phyloP scores from a whole-genome alignment of 1,140 invertebrate genomes.

The Lanistes nyassanus region DNA sequence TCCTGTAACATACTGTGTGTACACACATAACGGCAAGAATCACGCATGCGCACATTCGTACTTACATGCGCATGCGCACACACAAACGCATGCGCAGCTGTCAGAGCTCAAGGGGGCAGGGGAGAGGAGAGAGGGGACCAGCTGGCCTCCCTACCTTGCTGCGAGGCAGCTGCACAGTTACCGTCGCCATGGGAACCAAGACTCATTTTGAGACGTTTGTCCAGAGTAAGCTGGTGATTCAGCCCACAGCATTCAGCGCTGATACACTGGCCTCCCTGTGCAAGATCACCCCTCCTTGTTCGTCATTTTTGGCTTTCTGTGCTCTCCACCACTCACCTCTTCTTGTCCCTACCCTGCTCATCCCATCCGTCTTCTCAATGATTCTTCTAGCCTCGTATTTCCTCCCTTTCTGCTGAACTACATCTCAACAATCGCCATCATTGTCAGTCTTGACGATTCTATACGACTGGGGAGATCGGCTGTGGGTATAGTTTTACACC shows the following conservation, averaged over 20 bases:
- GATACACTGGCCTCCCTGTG: not conserved
- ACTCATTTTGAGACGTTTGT: not conserved
- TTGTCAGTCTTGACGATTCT: too few species aligned
- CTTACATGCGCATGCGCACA: not conserved
- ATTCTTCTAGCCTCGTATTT: too few species aligned
- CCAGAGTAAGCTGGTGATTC: not conserved
- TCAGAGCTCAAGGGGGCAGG: not conserved
- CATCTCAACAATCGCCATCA: too few species aligned
- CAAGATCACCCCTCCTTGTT: not conserved
- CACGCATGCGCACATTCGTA: not conserved
- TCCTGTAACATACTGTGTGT: too few species aligned
- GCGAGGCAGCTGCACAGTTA: not conserved
- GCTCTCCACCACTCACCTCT: too few species aligned
- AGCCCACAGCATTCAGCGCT: not conserved
- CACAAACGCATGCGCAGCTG: not conserved
- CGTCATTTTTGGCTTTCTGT: not conserved
- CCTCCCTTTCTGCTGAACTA: too few species aligned
- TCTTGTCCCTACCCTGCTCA: too few species aligned
- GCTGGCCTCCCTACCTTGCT: not conserved
- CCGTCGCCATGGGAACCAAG: conserved; percentile 1
- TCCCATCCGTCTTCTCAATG: too few species aligned
- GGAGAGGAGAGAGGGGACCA: not conserved
- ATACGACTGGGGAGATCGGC: too few species aligned
- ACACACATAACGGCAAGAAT: too few species aligned
- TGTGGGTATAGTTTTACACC: too few species aligned